Conservation (phyloP, 1,140 invertebrate genomes). For the Ceratina calcarata region DNA sequence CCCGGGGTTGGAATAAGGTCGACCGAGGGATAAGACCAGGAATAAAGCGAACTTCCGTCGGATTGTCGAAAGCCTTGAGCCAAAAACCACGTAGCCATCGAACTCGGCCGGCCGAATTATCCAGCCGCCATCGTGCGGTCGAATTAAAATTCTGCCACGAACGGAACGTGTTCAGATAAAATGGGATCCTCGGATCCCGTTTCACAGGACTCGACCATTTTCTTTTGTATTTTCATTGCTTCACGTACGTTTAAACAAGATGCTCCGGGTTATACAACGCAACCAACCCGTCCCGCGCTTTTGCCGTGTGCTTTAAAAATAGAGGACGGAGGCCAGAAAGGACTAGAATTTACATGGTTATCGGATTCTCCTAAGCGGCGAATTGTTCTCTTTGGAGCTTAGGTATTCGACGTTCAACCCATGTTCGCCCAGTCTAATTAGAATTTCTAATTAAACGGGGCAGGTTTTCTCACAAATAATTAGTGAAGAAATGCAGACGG, state of each 20-base stretch:
- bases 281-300: not conserved
- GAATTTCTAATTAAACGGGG: not conserved
- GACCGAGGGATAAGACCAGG: constrained; percentile 39
- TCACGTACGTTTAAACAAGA: not conserved
- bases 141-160: constrained; percentile 41
- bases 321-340: too few relatives aligned
- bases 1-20: constrained; percentile 49
- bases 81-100: constrained; percentile 56
- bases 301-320: too few relatives aligned
- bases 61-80: constrained; percentile 61
- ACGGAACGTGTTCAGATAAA: not conserved
- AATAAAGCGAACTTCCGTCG: constrained; percentile 46
- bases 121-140: constrained; percentile 34
- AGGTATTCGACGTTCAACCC: not conserved
- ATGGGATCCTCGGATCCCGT: constrained; percentile 25
- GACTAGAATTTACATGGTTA: not conserved
- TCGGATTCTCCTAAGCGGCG: not conserved
- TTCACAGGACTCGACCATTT: not conserved
- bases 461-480: not conserved
- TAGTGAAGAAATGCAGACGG: not conserved
- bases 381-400: not conserved
- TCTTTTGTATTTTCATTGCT: constrained; percentile 1
- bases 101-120: constrained; percentile 32
- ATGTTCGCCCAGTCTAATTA: not conserved
- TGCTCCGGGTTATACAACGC: not conserved